These are phyloP conservation scores for Rhinoderma darwinii DNA, from an alignment of 2,113 vertebrate genomes.

Conservation along the genomic window DNA sequence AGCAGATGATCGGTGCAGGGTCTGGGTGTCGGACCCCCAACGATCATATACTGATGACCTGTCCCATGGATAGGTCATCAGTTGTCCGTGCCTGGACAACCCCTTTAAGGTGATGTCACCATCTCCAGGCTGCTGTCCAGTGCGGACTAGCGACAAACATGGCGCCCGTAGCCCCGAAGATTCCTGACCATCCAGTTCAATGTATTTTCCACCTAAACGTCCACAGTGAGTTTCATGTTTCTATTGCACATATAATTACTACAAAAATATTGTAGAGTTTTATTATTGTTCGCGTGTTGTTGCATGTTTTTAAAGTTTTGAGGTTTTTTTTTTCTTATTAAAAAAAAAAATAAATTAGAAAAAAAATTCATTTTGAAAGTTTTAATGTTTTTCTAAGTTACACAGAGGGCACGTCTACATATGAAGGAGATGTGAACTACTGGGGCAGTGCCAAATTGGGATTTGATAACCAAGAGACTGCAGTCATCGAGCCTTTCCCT, in stretches of 20 bases:
- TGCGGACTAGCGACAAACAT: not conserved
- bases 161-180: not conserved
- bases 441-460: not conserved
- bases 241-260: conserved; percentile 14
- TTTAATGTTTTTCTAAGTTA: not conserved
- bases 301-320: conserved; percentile 22
- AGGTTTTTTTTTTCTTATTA: conserved; percentile 5
- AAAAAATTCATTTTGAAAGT: not conserved
- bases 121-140: not conserved
- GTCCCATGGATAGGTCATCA: too few species aligned
- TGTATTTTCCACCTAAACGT: not conserved
- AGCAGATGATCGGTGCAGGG: too few species aligned
- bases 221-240: not conserved
- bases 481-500: not conserved
- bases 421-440: not conserved
- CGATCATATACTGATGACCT: too few species aligned
- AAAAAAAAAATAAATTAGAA: not conserved
- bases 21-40: too few species aligned
- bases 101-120: not conserved
- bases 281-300: conserved; percentile 28
- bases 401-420: not conserved
- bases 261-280: conserved; percentile 16
- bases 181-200: not conserved
- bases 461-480: not conserved
- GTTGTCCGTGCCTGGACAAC: too few species aligned